Percentiles rank a stretch among this genome's conserved stretches.
Evolutionary conservation across 2,888 invertebrate genomes (phyloP).

Genomic region (Theretra japonica): DNA sequence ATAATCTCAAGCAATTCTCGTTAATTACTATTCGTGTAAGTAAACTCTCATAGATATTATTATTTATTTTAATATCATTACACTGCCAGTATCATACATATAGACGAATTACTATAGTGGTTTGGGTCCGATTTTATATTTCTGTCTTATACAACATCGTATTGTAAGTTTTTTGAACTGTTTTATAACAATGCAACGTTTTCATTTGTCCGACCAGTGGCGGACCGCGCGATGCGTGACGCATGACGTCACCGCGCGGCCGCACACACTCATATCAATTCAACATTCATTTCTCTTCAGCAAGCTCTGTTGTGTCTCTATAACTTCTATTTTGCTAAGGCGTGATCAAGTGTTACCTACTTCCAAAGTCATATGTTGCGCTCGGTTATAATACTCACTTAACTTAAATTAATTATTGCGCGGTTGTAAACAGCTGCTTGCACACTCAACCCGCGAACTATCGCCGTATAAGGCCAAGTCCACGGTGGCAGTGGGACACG

Average conservation of each 20-base stretch:
- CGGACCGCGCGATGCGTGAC: not conserved
- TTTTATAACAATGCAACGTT: slow-evolving; percentile 60
- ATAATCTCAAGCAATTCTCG: slow-evolving; percentile 74
- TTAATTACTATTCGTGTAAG: slow-evolving; percentile 82
- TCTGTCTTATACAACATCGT: slow-evolving; percentile 78
- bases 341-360: slow-evolving; percentile 22
- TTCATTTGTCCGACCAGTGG: slow-evolving; percentile 43
- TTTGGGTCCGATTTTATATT: slow-evolving; percentile 83
- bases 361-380: slow-evolving; percentile 28
- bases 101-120: slow-evolving; percentile 77
- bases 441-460: not conserved
- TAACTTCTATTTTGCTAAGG: slow-evolving; percentile 25
- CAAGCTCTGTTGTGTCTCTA: slow-evolving; percentile 69
- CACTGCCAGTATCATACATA: slow-evolving; percentile 82
- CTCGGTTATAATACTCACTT: not conserved
- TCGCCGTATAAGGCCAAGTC: not conserved
- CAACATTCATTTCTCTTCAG: slow-evolving; percentile 42
- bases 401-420: slow-evolving; percentile 1
- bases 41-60: slow-evolving; percentile 72
- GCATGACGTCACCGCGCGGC: slow-evolving; percentile 38
- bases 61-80: slow-evolving; percentile 73
- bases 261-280: slow-evolving; percentile 45
- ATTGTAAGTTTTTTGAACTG: slow-evolving; percentile 79
- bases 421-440: slow-evolving; percentile 21
- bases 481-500: too few relatives aligned